Percentiles rank a stretch among this genome's conserved stretches.
Conservation (phyloP, 2,797 vertebrate species). For the Dryobates pubescens region DNA sequence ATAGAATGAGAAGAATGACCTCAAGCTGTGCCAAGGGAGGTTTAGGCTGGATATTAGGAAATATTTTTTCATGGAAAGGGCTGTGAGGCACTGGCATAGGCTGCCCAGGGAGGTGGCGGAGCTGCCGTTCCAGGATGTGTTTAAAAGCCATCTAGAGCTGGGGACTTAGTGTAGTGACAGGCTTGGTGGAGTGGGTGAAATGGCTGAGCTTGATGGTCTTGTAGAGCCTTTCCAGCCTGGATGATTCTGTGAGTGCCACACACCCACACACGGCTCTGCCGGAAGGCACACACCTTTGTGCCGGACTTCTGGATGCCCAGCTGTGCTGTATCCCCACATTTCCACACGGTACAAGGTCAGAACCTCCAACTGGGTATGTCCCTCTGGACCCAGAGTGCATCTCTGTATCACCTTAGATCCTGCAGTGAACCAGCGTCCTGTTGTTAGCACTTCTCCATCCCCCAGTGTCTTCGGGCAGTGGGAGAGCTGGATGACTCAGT, state of each 20-base stretch:
- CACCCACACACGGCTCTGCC: neutral
- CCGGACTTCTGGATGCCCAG: neutral
- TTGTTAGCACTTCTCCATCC: constrained; percentile 8
- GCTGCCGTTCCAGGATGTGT: too few relatives aligned
- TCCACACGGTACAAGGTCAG: neutral
- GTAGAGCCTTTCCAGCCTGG: too few relatives aligned
- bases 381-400: neutral
- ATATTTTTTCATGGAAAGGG: too few relatives aligned
- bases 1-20: too few relatives aligned
- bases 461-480: neutral
- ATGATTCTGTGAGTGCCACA: neutral
- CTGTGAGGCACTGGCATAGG: too few relatives aligned
- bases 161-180: too few relatives aligned
- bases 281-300: neutral
- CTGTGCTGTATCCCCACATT: neutral
- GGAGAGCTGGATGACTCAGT: constrained; percentile 31
- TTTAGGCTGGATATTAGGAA: too few relatives aligned
- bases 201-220: too few relatives aligned
- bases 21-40: too few relatives aligned
- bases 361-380: neutral
- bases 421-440: neutral
- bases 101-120: too few relatives aligned
- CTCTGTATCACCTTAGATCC: neutral
- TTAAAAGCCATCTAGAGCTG: too few relatives aligned
- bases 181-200: too few relatives aligned